Evolutionary conservation across 2,888 invertebrate genomes (phyloP), one percentile per base, ranked within the genome.

Genomic region (Tubulanus polymorphus): DNA sequence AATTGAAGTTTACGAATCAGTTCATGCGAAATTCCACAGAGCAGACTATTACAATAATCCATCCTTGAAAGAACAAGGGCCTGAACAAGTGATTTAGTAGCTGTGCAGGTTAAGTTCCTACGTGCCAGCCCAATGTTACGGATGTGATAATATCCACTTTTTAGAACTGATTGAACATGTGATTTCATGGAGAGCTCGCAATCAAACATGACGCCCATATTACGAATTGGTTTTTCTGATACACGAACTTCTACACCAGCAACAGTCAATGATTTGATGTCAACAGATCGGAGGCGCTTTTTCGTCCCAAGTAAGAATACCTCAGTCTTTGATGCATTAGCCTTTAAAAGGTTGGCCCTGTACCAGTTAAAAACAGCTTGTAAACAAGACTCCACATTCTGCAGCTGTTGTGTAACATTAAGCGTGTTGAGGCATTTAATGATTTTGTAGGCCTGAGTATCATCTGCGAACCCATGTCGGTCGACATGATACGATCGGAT

Each of bases 381-480:
- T 5, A 41, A 23, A 41, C 41, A 41, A 8, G 6, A 8, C 15
- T 41, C 41, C 6, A 53, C 48, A 53, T 35, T n/a, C n/a, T n/a
- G n/a, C n/a, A n/a, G n/a, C n/a, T n/a, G n/a, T n/a, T n/a, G n/a
- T n/a, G n/a, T n/a, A n/a, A 28, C 26, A 18, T 5, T 23, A 20
- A 23, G 6, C 18, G 18, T 23, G 18, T 15, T 5, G 15, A 41
- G 18, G 23, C 6, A 15, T 8, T 15, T 5, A 41, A 41, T 41
- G 6, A 15, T 5, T 48, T 20, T 49, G 8, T 54, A 53, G 8
- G 60, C n/a, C 41, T 57, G 54, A 12, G 53, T 53, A 51, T 59
- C 60, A 41, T 56, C 57, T 1, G 59, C 59, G 46, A 61, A 60
- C 23, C 53, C 59, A 30, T 63, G 55, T 49, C 57, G 48, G 15